phyloP scores from a whole-genome alignment of 2,113 vertebrate genomes.

The Leptodactylus fuscus region DNA sequence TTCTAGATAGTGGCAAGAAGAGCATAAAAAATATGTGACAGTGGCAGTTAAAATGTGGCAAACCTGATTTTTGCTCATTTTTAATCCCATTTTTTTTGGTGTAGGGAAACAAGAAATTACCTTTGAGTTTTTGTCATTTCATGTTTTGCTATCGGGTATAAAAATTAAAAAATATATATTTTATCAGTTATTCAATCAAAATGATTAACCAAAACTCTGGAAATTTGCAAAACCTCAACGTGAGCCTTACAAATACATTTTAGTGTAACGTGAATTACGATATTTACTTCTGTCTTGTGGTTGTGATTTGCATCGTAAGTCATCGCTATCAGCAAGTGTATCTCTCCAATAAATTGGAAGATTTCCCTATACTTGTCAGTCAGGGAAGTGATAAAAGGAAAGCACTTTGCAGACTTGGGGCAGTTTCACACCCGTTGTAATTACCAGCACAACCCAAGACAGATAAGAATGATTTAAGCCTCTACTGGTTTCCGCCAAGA shows the following conservation, averaged over 20 bases:
- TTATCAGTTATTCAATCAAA: too few species aligned
- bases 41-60: too few species aligned
- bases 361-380: conserved; percentile 22
- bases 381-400: conserved; percentile 34
- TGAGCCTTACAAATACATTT: neutral
- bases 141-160: too few species aligned
- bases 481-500: conserved; percentile 15
- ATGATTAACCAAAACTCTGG: too few species aligned
- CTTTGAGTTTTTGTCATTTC: too few species aligned
- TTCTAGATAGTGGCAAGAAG: too few species aligned
- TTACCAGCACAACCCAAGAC: conserved; percentile 28
- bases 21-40: too few species aligned
- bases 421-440: conserved; percentile 51
- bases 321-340: neutral
- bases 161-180: too few species aligned
- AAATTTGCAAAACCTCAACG: neutral
- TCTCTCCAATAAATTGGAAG: conserved; percentile 33
- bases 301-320: neutral
- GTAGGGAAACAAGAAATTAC: too few species aligned
- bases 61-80: too few species aligned
- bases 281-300: neutral
- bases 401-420: conserved; percentile 16
- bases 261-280: neutral
- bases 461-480: conserved; percentile 60
- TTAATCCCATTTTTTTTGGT: too few species aligned